Conservation (phyloP, 2,888 invertebrate species). For the Amiota communis region DNA sequence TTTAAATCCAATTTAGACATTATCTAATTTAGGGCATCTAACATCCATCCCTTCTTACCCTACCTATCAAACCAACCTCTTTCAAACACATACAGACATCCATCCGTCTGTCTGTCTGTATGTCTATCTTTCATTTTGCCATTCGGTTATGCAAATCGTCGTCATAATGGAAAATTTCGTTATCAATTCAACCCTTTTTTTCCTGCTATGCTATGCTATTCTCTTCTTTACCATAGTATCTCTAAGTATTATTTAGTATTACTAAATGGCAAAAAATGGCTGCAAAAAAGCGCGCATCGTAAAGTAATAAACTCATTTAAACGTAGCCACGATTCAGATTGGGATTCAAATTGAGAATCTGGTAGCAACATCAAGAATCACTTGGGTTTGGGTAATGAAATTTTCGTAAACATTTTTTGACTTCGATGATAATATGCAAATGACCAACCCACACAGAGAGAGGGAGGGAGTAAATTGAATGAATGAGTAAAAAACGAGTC, state of each 20-base stretch:
- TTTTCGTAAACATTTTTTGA: conserved; percentile 46
- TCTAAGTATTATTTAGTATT: too few species aligned
- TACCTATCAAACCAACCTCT: neutral
- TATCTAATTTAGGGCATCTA: conserved; percentile 71
- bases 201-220: neutral
- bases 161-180: conserved; percentile 60
- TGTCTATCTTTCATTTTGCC: conserved; percentile 22
- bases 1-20: conserved; percentile 72
- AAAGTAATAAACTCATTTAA: conserved; percentile 68
- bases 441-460: conserved; percentile 43
- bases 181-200: conserved; percentile 57
- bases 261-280: conserved; percentile 56
- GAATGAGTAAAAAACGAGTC: neutral
- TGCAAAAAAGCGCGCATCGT: conserved; percentile 44
- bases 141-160: conserved; percentile 56
- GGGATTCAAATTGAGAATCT: neutral
- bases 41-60: too few species aligned
- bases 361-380: conserved; percentile 9
- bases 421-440: conserved; percentile 61
- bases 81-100: conserved; percentile 9
- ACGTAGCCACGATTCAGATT: conserved; percentile 42
- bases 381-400: conserved; percentile 64
- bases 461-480: conserved; percentile 2
- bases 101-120: conserved; percentile 33
- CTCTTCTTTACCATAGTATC: conserved; percentile 31